Evolutionary conservation across 2,797 vertebrate genomes (phyloP).

Genomic region (Ibycter americanus): DNA sequence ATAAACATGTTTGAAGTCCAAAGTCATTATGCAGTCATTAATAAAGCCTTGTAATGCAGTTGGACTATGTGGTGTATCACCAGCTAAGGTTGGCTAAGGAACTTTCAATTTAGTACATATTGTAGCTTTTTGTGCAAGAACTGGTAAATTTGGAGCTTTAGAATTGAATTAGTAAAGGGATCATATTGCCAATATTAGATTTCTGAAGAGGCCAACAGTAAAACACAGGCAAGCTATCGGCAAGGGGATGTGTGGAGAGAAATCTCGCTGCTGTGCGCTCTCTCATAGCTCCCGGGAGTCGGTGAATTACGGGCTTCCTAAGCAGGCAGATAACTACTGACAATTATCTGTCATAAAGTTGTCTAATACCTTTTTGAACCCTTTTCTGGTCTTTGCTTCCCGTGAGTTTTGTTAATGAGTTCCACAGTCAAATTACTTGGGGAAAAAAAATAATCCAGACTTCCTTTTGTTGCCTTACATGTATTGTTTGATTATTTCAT

Average conservation of each 20-base stretch:
- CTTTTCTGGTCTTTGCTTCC: background rate
- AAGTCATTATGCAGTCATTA: background rate
- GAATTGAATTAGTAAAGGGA: background rate
- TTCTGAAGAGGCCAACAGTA: background rate
- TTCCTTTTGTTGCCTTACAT: conserved; percentile 3
- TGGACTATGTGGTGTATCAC: background rate
- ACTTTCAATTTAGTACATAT: background rate
- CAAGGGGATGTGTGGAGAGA: background rate
- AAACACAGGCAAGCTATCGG: background rate
- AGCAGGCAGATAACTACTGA: background rate
- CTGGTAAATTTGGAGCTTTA: background rate
- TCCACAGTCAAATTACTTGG: background rate
- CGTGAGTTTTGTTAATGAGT: background rate
- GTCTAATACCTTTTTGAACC: background rate
- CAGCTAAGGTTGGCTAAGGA: background rate
- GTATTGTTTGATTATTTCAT: background rate
- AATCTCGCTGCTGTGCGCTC: background rate
- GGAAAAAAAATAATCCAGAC: background rate
- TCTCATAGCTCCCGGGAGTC: background rate
- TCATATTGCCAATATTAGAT: background rate
- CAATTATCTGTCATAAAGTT: background rate
- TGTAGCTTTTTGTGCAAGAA: background rate
- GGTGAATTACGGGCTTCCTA: background rate
- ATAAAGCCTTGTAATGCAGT: background rate
- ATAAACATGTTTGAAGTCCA: background rate